phyloP scores from a whole-genome alignment of 2,797 vertebrate species.

The Intellagama lesueurii region DNA sequence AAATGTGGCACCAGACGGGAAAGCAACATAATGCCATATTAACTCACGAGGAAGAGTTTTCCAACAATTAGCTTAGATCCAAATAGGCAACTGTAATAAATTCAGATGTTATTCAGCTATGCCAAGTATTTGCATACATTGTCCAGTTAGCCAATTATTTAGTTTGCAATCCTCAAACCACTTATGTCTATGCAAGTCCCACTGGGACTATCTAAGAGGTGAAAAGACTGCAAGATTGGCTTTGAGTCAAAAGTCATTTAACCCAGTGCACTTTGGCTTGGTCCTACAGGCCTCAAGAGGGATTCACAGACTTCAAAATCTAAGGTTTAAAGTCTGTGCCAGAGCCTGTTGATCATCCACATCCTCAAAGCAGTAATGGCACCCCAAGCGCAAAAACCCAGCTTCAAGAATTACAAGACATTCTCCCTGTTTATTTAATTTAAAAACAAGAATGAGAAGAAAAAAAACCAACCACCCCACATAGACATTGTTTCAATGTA shows the following conservation, averaged over 20 bases:
- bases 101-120: not conserved
- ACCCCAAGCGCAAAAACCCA: conserved; percentile 19
- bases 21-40: conserved; percentile 54
- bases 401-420: conserved; percentile 43
- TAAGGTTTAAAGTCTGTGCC: not conserved
- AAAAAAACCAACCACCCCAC: not conserved
- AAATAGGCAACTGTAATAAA: conserved; percentile 20
- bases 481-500: conserved; percentile 27
- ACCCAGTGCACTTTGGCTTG: conserved; percentile 15
- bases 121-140: conserved; percentile 45
- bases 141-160: conserved; percentile 44
- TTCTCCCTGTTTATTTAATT: conserved; percentile 43
- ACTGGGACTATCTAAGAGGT: not conserved
- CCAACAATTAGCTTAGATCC: conserved; percentile 6
- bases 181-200: not conserved
- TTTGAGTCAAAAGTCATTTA: conserved; percentile 6
- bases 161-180: not conserved
- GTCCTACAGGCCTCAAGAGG: not conserved
- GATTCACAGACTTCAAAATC: not conserved
- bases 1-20: conserved; percentile 33
- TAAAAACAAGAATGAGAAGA: conserved; percentile 42
- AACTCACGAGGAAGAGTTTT: conserved; percentile 32
- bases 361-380: conserved; percentile 49
- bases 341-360: conserved; percentile 16
- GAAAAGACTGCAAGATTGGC: not conserved